Base-by-base conservation (phyloP, 2,113 vertebrate genomes). In the Circaetus gallicus region DNA sequence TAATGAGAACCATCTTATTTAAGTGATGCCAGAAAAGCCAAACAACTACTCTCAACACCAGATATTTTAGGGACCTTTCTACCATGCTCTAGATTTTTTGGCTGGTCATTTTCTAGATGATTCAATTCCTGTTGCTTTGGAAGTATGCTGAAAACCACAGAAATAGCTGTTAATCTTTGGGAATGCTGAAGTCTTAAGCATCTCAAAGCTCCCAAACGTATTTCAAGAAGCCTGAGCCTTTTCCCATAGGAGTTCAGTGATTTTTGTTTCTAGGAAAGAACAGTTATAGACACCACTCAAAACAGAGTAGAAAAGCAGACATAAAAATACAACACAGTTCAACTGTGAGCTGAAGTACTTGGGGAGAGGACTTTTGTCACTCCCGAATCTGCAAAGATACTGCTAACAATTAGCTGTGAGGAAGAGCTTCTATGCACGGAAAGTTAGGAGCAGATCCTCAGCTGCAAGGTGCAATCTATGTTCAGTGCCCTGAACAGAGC, bases 141-240 rank as follows among this genome's bases (percentile, higher is more conserved):
- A 95, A 71, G 12, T 67, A 91, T 55, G 49, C 52, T 90, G 79
- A 85, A 96, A 96, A 93, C 87, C 95, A 93, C 95, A 95, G 58
- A 79, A 93, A 93, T 9, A 80, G 49, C 28, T 3, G 0, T 79
- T 90, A 94, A 80, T 88, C 71, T 93, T 87, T 62, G 79, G 62
- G 49, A 95, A 87, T 88, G 58, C 25, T 94, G 73, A 76, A 94
- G 34, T 73, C 74, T 80, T 66, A 61, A 85, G 85, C 38, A 70
- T 53, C 62, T 93, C 70, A 77, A 73, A 83, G 45, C 34, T 92
- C 93, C 24, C 71, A 90, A 72, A 86, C 47, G 25, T 56, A 82
- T 90, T 96, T 96, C 62, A 90, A 80, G 58, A 77, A 92, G 62
- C n/a, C 70, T 59, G 26, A 82, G 34, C n/a, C 40, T 77, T 82